Base-by-base conservation (phyloP, 2,113 vertebrate species). In the Pseudolaguvia tuberculata region DNA sequence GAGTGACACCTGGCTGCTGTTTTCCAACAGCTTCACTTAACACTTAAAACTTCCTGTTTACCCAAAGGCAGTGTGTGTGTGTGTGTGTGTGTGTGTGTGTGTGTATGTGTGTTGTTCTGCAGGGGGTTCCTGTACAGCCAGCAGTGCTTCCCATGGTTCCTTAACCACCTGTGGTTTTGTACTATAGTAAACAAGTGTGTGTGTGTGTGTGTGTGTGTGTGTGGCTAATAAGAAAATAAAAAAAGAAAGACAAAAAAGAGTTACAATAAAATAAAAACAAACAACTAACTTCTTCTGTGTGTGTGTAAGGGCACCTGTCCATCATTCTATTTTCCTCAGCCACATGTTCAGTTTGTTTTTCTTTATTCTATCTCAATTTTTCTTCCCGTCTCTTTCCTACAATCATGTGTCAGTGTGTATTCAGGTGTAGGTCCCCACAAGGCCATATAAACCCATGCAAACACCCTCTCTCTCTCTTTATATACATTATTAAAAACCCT, bases 41-140 rank as follows among this genome's bases (percentile, higher is more conserved):
- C 75, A 77, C 58, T 62, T 65, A 47, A 68, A 48, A n/a, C 47
- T 79, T 79, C 78, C 69, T 82, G 80, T 82, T 79, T 79, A 79
- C 67, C 57, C 78, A 79, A 73, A 66, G 47, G 62, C 73, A 63
- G 21, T 62, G 13, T 39, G 6, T 17, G 29, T 61, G 47, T 55
- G 13, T 48, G 25, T 55, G 74, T 55, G 74, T 76, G 69, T 70
- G 74, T 72, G 63, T 72, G n/a, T n/a, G n/a, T n/a, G n/a, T n/a
- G n/a, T n/a, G n/a, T n/a, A n/a, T n/a, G 75, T 77, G 79, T 66
- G 35, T 48, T 50, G 31, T 59, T 57, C 29, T 58, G 65, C 25
- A 57, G 66, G 55, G 15, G 66, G 74, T 58, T 67, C 67, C 50
- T 68, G 69, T 71, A 71, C n/a, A 57, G 69, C 69, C 69, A 70